phyloP scores from a whole-genome alignment of 30 jellyfish, hydroid and myxozoan species.

The Aurelia aurita region DNA sequence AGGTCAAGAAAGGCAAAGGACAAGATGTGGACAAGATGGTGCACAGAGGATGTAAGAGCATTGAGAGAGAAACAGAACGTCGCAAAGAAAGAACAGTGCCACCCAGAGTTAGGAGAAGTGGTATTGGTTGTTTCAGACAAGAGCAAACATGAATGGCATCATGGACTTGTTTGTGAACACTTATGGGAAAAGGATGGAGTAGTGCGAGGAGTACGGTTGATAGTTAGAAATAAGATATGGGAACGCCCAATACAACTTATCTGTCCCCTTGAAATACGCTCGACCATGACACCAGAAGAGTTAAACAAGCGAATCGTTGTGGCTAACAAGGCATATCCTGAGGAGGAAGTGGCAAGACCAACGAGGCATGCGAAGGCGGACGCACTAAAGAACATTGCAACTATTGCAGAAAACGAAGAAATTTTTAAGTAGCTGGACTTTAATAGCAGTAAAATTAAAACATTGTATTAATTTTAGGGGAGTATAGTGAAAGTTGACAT shows the following conservation, averaged over 20 bases:
- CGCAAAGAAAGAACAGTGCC: no score
- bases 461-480: conserved; percentile 47
- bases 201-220: conserved; percentile 57
- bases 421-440: conserved; percentile 16
- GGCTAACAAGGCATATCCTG: conserved; percentile 33
- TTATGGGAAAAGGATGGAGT: conserved; percentile 51
- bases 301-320: conserved; percentile 30
- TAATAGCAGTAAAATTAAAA: conserved; percentile 13
- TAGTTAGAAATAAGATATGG: conserved; percentile 31
- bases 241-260: conserved; percentile 60
- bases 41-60: conserved; percentile 64
- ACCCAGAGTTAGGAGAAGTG: conserved; percentile 61
- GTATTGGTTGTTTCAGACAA: conserved; percentile 51
- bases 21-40: no score
- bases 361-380: conserved; percentile 19
- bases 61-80: conserved; percentile 59
- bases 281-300: conserved; percentile 35
- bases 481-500: no score
- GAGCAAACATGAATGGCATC: conserved; percentile 48
- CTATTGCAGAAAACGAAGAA: conserved; percentile 39
- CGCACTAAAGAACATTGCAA: conserved; percentile 11
- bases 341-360: conserved; percentile 42
- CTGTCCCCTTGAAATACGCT: conserved; percentile 60
- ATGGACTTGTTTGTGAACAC: conserved; percentile 54
- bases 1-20: no score